Evolutionary conservation across 2,113 vertebrate species (phyloP).

Genomic region (Nanorana parkeri): DNA sequence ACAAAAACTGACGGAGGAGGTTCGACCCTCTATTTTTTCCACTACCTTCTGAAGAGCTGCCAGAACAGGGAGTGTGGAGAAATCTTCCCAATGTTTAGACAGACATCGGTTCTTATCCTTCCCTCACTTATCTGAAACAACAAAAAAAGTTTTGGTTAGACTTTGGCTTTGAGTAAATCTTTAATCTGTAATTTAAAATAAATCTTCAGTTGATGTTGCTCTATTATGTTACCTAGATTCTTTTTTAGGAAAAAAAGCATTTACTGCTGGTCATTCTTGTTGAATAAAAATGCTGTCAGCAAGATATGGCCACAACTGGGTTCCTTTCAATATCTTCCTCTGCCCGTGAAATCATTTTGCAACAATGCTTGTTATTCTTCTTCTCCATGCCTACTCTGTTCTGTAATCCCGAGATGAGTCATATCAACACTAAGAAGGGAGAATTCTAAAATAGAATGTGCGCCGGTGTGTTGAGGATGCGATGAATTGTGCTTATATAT

Average conservation of each 20-base stretch:
- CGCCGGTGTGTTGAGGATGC: constrained; percentile 33
- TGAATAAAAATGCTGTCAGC: neutral
- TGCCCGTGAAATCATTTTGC: constrained; percentile 28
- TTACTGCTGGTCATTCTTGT: neutral
- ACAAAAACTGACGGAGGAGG: no score
- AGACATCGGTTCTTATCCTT: no score
- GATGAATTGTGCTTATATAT: constrained; percentile 53
- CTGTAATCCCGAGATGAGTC: constrained; percentile 51
- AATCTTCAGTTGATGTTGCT: no score
- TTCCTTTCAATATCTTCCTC: constrained; percentile 20
- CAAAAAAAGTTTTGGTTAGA: no score
- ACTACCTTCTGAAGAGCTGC: no score
- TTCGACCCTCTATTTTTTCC: no score
- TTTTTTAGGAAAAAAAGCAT: neutral
- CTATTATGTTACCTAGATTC: neutral
- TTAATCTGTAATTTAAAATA: no score
- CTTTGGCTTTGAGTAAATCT: no score
- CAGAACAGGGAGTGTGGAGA: no score
- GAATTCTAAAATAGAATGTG: constrained; percentile 43
- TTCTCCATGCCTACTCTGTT: constrained; percentile 26
- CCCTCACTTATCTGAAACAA: no score
- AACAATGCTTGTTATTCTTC: constrained; percentile 41
- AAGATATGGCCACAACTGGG: constrained; percentile 1
- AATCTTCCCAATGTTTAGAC: no score
- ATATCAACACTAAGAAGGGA: constrained; percentile 47